A percentile compares a stretch with the other conserved stretches of the same genome.
phyloP scores from a whole-genome alignment of 2,113 vertebrate genomes.

The Notothenia coriiceps region DNA sequence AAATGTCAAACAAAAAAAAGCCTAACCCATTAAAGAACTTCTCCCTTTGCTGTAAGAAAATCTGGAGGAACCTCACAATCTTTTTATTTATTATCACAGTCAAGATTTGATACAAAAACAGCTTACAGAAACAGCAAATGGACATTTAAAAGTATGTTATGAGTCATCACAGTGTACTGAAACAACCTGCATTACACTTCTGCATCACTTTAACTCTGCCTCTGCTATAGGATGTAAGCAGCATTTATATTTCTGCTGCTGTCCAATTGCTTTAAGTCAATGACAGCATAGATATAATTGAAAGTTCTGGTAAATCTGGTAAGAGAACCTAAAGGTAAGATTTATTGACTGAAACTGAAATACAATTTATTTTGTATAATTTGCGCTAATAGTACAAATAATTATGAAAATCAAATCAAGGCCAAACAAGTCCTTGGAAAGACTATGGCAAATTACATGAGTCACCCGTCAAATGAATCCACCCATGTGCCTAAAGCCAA shows the following conservation, averaged over 20 bases:
- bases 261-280: background rate
- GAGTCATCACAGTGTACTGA: background rate
- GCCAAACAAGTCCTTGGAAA: slow-evolving; percentile 7
- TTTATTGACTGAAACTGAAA: background rate
- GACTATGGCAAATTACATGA: background rate
- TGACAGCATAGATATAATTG: background rate
- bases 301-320: background rate
- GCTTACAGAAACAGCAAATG: background rate
- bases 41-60: background rate
- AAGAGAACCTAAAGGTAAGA: no score
- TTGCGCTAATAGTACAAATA: background rate
- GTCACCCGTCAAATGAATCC: slow-evolving; percentile 8
- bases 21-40: background rate
- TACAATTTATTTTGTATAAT: background rate
- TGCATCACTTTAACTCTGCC: background rate
- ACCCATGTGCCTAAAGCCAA: background rate
- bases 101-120: background rate
- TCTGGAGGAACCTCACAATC: background rate
- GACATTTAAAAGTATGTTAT: background rate
- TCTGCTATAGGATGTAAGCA: background rate
- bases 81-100: background rate
- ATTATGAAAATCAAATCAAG: background rate
- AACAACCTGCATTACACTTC: background rate
- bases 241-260: background rate
- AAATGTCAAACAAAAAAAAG: background rate